These are phyloP conservation scores for Platycercus adscitus DNA, from an alignment of 2,113 vertebrate species.

Conservation along the genomic window DNA sequence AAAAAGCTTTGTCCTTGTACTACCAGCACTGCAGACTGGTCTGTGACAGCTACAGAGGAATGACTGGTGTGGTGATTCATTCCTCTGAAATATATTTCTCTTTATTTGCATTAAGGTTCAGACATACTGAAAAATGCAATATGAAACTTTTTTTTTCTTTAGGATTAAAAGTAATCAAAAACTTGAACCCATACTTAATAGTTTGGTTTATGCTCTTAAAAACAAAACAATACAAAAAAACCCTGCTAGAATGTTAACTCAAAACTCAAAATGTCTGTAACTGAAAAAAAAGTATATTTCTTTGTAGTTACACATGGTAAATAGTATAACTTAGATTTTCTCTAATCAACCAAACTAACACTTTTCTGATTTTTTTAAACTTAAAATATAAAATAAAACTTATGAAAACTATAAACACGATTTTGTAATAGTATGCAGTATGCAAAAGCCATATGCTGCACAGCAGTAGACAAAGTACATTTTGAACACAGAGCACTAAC, in stretches of 20 bases:
- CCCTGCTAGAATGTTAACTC: not conserved
- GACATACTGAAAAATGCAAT: not conserved
- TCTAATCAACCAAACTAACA: not conserved
- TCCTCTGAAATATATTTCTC: not conserved
- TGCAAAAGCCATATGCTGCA: not conserved
- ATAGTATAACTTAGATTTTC: not conserved
- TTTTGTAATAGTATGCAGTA: not conserved
- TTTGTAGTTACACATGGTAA: not conserved
- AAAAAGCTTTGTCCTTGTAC: not conserved
- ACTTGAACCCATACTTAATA: not conserved
- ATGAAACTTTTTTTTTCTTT: not conserved
- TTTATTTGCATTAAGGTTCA: not conserved
- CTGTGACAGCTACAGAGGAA: constrained; percentile 14
- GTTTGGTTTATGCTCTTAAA: not conserved
- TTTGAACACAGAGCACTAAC: not conserved
- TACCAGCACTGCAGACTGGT: not conserved
- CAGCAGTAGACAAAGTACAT: not conserved
- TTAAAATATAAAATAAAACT: not conserved
- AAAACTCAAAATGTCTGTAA: not conserved
- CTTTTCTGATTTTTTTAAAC: not conserved
- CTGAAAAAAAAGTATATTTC: not conserved
- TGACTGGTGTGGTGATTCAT: not conserved
- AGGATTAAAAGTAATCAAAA: not conserved
- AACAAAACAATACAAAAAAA: not conserved
- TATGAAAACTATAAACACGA: not conserved